Conservation (phyloP, 2,113 vertebrate genomes). For the Rhinopomastus cyanomelas region DNA sequence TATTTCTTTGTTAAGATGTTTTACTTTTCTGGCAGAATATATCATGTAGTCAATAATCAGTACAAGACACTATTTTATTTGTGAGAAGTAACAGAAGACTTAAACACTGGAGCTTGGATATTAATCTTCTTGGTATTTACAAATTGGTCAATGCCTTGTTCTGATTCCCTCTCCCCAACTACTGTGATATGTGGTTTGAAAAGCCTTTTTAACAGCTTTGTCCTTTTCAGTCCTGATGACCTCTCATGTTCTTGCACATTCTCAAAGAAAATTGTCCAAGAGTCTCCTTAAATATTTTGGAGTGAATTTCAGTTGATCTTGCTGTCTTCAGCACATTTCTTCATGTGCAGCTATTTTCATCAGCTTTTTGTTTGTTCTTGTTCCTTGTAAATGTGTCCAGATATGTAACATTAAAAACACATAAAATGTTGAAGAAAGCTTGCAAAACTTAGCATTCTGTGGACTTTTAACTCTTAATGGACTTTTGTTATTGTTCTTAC, state of each 20-base stretch:
- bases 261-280: neutral
- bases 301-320: neutral
- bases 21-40: neutral
- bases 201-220: neutral
- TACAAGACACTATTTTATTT: neutral
- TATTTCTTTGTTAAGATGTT: neutral
- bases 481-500: neutral
- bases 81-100: neutral
- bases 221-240: neutral
- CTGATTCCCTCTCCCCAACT: neutral
- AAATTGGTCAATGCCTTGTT: neutral
- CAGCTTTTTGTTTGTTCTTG: neutral
- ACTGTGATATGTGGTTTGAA: neutral
- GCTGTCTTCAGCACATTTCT: neutral
- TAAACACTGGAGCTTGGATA: neutral
- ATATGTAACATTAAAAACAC: neutral
- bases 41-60: neutral
- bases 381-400: neutral
- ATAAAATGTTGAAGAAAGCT: neutral
- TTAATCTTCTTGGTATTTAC: neutral
- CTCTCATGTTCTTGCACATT: neutral
- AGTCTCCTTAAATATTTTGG: neutral
- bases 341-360: neutral
- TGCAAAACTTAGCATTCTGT: neutral
- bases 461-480: neutral